Conservation (phyloP, 1,140 invertebrate species). For the Papilio glaucus region DNA sequence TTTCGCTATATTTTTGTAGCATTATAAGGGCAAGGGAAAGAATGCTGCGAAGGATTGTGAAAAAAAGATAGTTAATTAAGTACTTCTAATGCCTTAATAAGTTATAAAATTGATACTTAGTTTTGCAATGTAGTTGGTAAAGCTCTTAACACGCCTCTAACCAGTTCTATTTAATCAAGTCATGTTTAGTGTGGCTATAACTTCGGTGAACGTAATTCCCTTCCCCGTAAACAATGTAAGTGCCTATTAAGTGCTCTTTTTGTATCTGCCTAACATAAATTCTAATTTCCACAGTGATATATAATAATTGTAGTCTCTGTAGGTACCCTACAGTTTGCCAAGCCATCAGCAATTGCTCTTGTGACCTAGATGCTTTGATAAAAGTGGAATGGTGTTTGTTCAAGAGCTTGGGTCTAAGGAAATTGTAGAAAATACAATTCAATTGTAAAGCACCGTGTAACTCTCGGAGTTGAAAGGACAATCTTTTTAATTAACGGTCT, state of each 20-base stretch:
- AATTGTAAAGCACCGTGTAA: conserved; percentile 21
- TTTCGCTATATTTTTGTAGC: no score
- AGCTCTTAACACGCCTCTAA: conserved; percentile 29
- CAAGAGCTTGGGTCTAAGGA: conserved; percentile 4
- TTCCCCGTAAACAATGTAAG: conserved; percentile 14
- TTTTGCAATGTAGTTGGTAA: conserved; percentile 12
- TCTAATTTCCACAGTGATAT: conserved; percentile 7
- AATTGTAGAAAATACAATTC: conserved; percentile 31
- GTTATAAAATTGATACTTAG: background rate
- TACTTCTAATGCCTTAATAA: background rate
- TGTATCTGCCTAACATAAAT: conserved; percentile 15
- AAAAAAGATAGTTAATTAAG: background rate
- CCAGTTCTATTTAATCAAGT: conserved; percentile 21
- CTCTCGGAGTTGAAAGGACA: conserved; percentile 20
- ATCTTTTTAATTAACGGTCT: conserved; percentile 24
- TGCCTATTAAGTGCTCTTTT: conserved; percentile 25
- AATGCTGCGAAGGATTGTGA: no score
- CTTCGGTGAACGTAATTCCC: background rate
- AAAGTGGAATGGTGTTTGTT: conserved; percentile 25
- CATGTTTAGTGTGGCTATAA: conserved; percentile 21
- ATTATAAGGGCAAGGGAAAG: no score
- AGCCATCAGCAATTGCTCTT: conserved; percentile 28
- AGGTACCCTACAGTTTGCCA: background rate
- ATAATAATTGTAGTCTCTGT: background rate
- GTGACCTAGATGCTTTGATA: conserved; percentile 32